Conservation (phyloP, 1,140 invertebrate species). For the Wiebesia pumilae region DNA sequence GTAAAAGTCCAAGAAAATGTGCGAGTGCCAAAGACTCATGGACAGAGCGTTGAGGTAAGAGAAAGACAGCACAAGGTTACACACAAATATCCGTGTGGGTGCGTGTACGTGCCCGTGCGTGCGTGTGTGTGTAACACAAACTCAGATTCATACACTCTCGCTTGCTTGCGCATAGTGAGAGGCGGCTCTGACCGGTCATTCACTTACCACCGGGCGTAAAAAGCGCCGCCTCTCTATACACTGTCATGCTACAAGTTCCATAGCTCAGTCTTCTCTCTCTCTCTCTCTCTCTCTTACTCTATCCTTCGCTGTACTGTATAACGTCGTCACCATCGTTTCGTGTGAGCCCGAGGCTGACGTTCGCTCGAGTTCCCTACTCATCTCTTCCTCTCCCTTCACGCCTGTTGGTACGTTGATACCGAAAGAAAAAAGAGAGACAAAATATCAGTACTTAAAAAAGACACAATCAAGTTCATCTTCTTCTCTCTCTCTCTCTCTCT, state of each 20-base stretch:
- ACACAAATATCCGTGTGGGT: background rate
- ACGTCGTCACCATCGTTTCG: background rate
- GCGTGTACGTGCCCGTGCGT: no score
- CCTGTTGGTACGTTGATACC: slow-evolving; percentile 18
- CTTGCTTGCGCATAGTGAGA: slow-evolving; percentile 59
- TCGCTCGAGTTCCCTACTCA: slow-evolving; percentile 11
- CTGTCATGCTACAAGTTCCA: background rate
- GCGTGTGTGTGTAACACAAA: background rate
- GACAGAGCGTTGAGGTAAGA: background rate
- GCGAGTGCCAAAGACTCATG: background rate
- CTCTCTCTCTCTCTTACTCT: background rate
- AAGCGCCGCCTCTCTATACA: slow-evolving; percentile 54
- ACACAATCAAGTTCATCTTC: background rate
- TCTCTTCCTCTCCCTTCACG: slow-evolving; percentile 13
- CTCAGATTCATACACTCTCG: background rate
- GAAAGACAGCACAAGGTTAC: background rate
- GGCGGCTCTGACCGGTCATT: slow-evolving; percentile 71
- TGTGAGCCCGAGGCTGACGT: slow-evolving; percentile 16
- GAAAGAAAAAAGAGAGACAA: background rate
- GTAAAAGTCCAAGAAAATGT: background rate
- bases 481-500: background rate
- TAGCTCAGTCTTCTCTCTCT: background rate
- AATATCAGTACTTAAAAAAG: background rate
- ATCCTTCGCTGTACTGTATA: background rate
- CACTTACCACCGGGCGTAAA: slow-evolving; percentile 65